phyloP scores from a whole-genome alignment of 2,888 invertebrate species.

The Theretra japonica region DNA sequence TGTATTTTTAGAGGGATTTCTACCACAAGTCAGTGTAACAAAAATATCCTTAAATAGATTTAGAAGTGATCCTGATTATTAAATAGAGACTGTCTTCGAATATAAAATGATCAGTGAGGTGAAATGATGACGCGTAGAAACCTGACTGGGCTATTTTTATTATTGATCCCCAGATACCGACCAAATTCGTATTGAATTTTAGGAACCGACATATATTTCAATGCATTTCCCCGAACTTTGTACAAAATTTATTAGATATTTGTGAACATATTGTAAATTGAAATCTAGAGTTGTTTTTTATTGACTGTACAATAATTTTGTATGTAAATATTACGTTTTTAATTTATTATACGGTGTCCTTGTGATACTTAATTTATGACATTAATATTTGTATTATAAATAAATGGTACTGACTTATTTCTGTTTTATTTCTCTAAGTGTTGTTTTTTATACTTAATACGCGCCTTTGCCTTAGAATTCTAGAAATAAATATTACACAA shows the following conservation, averaged over 20 bases:
- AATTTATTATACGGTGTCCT: background rate
- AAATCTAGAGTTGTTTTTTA: background rate
- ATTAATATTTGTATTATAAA: constrained; percentile 15
- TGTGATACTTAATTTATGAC: constrained; percentile 1
- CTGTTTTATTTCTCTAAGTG: background rate
- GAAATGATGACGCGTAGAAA: too few relatives aligned
- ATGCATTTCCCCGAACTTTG: background rate
- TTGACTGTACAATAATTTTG: constrained; percentile 19
- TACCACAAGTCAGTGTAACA: too few relatives aligned
- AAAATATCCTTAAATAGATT: too few relatives aligned
- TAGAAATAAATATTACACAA: too few relatives aligned
- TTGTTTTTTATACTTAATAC: background rate
- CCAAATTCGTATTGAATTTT: background rate
- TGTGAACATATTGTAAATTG: background rate
- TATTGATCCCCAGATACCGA: background rate
- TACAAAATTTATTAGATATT: background rate
- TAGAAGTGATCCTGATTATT: too few relatives aligned
- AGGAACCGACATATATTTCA: too few relatives aligned
- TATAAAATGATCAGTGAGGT: too few relatives aligned
- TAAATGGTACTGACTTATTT: background rate
- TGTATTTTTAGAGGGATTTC: background rate
- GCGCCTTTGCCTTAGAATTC: background rate
- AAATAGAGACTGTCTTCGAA: too few relatives aligned
- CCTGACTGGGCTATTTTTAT: too few relatives aligned
- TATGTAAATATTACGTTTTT: constrained; percentile 20